Evolutionary conservation across 2,888 invertebrate species (phyloP), one percentile per base, ranked within the genome.

Genomic region (Plagodis dolabraria): DNA sequence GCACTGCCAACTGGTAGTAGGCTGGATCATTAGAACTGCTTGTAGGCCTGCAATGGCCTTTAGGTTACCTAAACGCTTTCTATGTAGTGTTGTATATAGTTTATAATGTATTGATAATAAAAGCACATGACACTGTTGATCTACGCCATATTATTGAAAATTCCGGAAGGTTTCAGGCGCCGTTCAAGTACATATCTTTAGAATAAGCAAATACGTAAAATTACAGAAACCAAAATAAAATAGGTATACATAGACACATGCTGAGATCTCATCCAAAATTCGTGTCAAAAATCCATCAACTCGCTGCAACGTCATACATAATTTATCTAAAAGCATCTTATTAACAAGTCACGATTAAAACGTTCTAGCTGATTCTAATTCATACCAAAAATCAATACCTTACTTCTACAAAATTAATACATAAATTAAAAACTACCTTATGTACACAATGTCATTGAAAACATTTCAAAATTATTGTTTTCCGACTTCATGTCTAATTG

Each of bases 401-500:
- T 70, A 74, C 64, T 58, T 61, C 68, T 78, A 77, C 76, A 77
- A 54, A 74, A 69, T 64, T 72, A 81, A 70, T 85, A 82, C 82
- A 78, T 79, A 77, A 85, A 81, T 79, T 77, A 55, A 78, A 81
- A 67, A 70, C 84, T 89, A 84, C 85, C 77, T 81, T 88, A 88
- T 84, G 79, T 85, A 83, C 83, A 54, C 57, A 54, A 60, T 40
- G 48, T 52, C 63, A 70, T 75, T 72, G 69, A 80, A 79, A 75
- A 70, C 68, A 48, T 54, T 73, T 71, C 65, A 66, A 63, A 73
- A 71, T 22, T 65, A 74, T 61, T 38, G 75, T 75, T 82, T 76
- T 75, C 82, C 75, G 58, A 68, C 74, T 69, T 77, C 68, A 77
- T 78, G 74, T 72, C 67, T 76, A 80, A 74, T 75, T 52, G 38